Evolutionary conservation across 2,113 vertebrate genomes (phyloP).

Genomic region (Australoheros scitulus): DNA sequence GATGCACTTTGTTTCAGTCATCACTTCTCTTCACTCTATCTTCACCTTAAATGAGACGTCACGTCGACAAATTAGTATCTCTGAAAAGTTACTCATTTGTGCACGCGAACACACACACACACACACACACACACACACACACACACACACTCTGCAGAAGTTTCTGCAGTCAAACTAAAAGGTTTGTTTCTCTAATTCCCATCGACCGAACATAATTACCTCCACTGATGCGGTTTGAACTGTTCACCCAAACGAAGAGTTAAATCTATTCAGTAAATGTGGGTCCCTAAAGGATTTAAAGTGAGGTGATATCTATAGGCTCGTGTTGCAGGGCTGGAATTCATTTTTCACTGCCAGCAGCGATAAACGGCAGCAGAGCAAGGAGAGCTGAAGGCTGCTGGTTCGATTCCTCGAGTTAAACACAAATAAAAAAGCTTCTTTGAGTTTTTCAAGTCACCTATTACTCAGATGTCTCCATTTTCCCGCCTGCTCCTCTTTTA

Average conservation of each 20-base stretch:
- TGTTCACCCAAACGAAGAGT: neutral
- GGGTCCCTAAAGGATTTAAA: neutral
- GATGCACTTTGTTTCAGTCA: neutral
- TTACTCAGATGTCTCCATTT: neutral
- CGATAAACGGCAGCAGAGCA: neutral
- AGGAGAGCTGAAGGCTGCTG: neutral
- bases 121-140: neutral
- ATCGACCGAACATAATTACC: neutral
- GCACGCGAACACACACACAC: too few species aligned
- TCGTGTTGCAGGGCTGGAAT: neutral
- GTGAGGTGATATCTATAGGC: neutral
- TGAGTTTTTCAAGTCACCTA: neutral
- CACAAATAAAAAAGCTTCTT: neutral
- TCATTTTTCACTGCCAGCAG: neutral
- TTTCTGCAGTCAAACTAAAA: neutral
- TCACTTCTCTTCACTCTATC: neutral
- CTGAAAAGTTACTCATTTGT: neutral
- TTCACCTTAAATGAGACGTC: neutral
- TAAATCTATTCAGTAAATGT: constrained; percentile 2
- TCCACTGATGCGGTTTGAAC: neutral
- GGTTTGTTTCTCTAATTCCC: neutral
- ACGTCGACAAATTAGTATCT: neutral
- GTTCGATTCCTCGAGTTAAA: neutral
- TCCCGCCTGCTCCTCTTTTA: neutral
- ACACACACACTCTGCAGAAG: too few species aligned